phyloP scores from a whole-genome alignment of 92 coral and sea anemone species.

The Virgularia gustaviana region DNA sequence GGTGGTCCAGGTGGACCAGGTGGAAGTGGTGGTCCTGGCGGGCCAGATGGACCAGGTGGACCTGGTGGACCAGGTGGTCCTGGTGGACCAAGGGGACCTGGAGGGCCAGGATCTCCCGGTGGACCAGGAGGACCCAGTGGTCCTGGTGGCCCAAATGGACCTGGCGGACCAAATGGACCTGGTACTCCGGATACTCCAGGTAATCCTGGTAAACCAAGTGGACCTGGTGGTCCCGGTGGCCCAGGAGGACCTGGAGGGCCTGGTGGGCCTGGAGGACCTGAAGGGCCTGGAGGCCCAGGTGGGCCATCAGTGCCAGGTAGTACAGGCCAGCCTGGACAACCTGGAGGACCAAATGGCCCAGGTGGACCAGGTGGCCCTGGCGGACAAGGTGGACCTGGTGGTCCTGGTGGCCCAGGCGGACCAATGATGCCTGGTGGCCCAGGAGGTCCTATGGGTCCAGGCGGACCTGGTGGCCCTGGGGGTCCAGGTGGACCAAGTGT shows the following conservation, averaged over 20 bases:
- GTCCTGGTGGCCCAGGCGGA: constrained; percentile 45
- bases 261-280: no score
- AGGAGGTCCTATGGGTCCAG: constrained; percentile 45
- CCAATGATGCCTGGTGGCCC: constrained; percentile 55
- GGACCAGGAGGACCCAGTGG: constrained; percentile 44
- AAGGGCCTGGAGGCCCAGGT: constrained; percentile 69
- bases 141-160: constrained; percentile 46
- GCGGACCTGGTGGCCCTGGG: constrained; percentile 41
- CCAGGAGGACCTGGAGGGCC: constrained; percentile 71
- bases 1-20: constrained; percentile 56
- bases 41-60: constrained; percentile 71
- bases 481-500: constrained; percentile 44
- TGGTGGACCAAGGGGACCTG: constrained; percentile 61
- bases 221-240: constrained; percentile 59
- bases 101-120: constrained; percentile 49
- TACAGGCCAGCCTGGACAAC: constrained; percentile 26
- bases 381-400: constrained; percentile 50
- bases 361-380: no score
- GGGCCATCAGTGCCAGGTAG: constrained; percentile 56
- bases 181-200: constrained; percentile 45
- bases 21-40: constrained; percentile 68
- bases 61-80: constrained; percentile 87
- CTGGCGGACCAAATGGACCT: constrained; percentile 44
- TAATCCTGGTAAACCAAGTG: constrained; percentile 61
- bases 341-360: constrained; percentile 51